Conservation (phyloP, 2,797 vertebrate species). For the Thaleichthys pacificus region DNA sequence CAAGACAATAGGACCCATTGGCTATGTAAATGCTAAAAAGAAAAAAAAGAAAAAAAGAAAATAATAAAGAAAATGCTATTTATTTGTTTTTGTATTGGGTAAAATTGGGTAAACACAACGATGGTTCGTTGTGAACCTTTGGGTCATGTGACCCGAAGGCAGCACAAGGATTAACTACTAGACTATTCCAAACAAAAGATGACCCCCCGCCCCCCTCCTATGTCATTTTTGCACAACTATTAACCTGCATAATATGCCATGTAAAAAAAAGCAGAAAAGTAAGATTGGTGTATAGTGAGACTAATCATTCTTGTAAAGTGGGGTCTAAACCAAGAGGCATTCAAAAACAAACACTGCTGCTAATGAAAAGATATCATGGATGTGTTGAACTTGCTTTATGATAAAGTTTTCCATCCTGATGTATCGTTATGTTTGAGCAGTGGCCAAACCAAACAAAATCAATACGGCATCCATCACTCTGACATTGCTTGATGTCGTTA, state of each 20-base stretch:
- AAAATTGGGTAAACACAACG: too few relatives aligned
- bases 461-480: conserved; percentile 54
- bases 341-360: conserved; percentile 35
- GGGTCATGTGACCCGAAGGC: too few relatives aligned
- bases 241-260: conserved; percentile 29
- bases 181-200: not conserved
- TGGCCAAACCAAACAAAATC: conserved; percentile 42
- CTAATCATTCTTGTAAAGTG: conserved; percentile 21
- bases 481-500: conserved; percentile 64
- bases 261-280: not conserved
- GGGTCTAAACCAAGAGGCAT: conserved; percentile 28
- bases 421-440: conserved; percentile 21
- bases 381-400: too few relatives aligned
- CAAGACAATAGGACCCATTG: too few relatives aligned
- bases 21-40: too few relatives aligned
- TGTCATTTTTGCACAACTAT: conserved; percentile 39
- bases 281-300: conserved; percentile 15
- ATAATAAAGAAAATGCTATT: too few relatives aligned
- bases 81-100: too few relatives aligned
- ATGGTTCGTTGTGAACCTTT: too few relatives aligned
- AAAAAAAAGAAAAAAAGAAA: too few relatives aligned
- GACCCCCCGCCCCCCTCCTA: conserved; percentile 38
- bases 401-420: conserved; percentile 24
- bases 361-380: too few relatives aligned
- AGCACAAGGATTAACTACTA: conserved; percentile 6